Base-by-base conservation (phyloP, 2,797 vertebrate species). In the Menidia menidia region DNA sequence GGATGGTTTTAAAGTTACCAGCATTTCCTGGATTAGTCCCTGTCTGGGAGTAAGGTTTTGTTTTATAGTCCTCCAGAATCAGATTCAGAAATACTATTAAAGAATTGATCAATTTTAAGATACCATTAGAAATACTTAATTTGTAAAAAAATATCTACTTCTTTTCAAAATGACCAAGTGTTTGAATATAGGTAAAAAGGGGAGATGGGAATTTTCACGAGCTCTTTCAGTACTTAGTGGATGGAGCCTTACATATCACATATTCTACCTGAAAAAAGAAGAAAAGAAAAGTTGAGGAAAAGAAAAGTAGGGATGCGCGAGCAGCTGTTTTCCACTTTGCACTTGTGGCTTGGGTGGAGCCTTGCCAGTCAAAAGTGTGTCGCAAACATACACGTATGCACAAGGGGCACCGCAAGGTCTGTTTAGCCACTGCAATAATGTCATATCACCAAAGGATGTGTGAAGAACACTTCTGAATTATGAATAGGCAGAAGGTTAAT, bases 391-490 rank as follows among this genome's bases (percentile, higher is more conserved):
- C 53, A 53, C 64, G 58, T 11, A 13, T 78, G 74, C 80, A 78
- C 75, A 44, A 50, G 78, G 72, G 77, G 77, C 75, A 71, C 75
- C 75, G 68, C 67, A 52, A 77, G 71, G 77, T 83, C 88, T 90
- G 90, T 82, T 89, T 84, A 88, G 90, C 84, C 87, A 84, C 76
- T 25, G 81, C 70, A 81, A 86, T 88, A 88, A 92, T 92, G 92
- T 93, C 78, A 85, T 88, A 91, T 90, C 90, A 91, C 86, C 69
- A 80, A 82, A 90, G 86, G 86, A 90, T 83, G 86, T 89, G 89
- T 87, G 88, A 88, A 89, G 87, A 92, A 88, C 86, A 82, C 55
- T 84, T 71, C 74, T 95, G 73, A 93, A 94, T 94, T 92, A 93
- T 94, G 86, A 85, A 95, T 88, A 65, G 48, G 71, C 35, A 63